A percentile compares a stretch with the other conserved stretches of the same genome.
Conservation (phyloP, 2,797 vertebrate genomes). For the Emys orbicularis region DNA sequence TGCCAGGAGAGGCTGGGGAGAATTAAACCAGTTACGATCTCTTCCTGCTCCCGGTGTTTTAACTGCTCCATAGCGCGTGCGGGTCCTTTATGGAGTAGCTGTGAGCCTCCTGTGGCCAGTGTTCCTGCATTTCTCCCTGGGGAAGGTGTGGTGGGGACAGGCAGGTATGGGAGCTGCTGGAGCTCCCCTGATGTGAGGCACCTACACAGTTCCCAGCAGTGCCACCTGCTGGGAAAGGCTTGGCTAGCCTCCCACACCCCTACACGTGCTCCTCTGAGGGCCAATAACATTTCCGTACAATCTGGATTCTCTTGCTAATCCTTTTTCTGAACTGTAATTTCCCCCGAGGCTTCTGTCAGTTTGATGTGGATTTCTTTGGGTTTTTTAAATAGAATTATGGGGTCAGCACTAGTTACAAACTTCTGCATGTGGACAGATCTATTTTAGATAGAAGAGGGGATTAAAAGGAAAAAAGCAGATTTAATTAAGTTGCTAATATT, state of each 20-base stretch:
- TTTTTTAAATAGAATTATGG: slow-evolving; percentile 85
- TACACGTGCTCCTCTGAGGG: background rate
- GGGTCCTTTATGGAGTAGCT: too few relatives aligned
- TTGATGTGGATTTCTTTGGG: slow-evolving; percentile 83
- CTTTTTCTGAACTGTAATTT: slow-evolving; percentile 82
- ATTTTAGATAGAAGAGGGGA: slow-evolving; percentile 87
- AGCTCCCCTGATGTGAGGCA: rapidly evolving
- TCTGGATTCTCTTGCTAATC: slow-evolving; percentile 81
- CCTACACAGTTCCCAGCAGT: rapidly evolving
- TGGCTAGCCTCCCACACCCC: slow-evolving; percentile 1
- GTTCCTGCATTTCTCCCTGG: background rate
- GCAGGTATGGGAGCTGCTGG: rapidly evolving
- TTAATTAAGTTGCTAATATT: slow-evolving; percentile 91
- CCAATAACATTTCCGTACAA: slow-evolving; percentile 71
- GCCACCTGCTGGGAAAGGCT: background rate
- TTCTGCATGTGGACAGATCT: slow-evolving; percentile 85
- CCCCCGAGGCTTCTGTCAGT: slow-evolving; percentile 82
- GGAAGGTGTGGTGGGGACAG: background rate
- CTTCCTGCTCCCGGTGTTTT: background rate
- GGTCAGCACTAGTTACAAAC: slow-evolving; percentile 85
- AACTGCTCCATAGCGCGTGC: background rate
- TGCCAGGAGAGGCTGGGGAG: background rate
- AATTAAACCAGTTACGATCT: background rate
- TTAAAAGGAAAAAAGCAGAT: slow-evolving; percentile 84
- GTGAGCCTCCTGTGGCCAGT: background rate